A percentile compares a stretch with the other conserved stretches of the same genome.
These are phyloP conservation scores for Neolamprologus sp. DNA, from an alignment of 2,113 vertebrate genomes.

Conservation along the genomic window DNA sequence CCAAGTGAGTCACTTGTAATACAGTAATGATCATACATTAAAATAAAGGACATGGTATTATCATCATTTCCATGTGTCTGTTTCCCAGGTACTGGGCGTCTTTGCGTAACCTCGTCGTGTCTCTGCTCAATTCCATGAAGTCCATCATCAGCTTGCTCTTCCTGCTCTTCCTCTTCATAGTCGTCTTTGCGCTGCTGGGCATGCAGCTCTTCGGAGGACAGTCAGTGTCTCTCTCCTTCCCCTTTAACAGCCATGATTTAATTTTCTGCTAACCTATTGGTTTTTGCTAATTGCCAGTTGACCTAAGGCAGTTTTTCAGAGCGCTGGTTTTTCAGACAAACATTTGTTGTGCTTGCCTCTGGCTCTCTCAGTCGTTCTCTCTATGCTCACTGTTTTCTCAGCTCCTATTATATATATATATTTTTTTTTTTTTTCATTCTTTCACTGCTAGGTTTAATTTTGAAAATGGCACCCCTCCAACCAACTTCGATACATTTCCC, in stretches of 20 bases:
- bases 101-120: constrained; percentile 91
- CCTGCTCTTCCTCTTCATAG: constrained; percentile 96
- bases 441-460: constrained; percentile 76
- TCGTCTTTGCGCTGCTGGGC: constrained; percentile 92
- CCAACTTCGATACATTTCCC: constrained; percentile 96
- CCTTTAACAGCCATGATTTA: neutral
- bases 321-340: neutral
- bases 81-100: constrained; percentile 89
- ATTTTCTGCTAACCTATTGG: neutral
- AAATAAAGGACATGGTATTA: neutral
- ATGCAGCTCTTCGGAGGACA: constrained; percentile 98
- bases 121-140: constrained; percentile 96
- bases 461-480: constrained; percentile 85
- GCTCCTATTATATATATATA: neutral
- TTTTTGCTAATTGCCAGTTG: neutral
- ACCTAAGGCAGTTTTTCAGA: neutral
- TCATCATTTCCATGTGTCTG: neutral
- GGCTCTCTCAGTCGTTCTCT: neutral
- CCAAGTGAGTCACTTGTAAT: constrained; percentile 80
- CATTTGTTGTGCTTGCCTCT: neutral
- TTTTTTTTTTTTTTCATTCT: neutral
- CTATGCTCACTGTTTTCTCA: neutral
- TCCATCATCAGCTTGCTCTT: constrained; percentile 97
- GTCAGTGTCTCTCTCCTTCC: constrained; percentile 71
- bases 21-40: neutral